Conservation (phyloP, 2,888 invertebrate species). For the Entomobrya multifasciata region DNA sequence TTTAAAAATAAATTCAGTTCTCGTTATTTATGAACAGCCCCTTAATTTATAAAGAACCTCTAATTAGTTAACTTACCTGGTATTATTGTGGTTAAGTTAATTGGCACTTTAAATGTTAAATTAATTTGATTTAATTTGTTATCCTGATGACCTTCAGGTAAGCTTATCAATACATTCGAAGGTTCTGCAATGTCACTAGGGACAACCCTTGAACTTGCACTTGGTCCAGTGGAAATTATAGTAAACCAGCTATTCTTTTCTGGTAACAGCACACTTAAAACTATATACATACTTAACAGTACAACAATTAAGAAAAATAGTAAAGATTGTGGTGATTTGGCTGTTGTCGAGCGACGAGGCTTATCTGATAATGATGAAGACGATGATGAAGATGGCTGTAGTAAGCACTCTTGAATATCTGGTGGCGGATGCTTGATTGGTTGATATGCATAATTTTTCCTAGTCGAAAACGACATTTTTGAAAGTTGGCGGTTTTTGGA, state of each 20-base stretch:
- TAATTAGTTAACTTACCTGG: neutral
- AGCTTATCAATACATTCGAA: too few relatives aligned
- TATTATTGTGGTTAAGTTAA: too few relatives aligned
- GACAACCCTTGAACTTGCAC: too few relatives aligned
- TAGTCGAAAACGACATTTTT: too few relatives aligned
- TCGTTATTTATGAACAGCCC: too few relatives aligned
- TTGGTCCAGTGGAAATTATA: neutral
- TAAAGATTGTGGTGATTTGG: neutral
- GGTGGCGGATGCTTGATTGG: neutral
- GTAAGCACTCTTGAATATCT: neutral
- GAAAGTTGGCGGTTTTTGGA: too few relatives aligned
- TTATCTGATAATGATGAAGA: neutral
- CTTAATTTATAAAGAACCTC: too few relatives aligned
- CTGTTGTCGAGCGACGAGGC: neutral
- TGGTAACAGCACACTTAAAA: conserved; percentile 9
- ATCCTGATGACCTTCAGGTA: too few relatives aligned
- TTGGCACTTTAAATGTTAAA: neutral
- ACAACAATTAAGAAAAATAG: conserved; percentile 17
- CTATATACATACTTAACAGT: conserved; percentile 17
- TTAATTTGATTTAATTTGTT: too few relatives aligned
- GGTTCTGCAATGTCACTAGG: too few relatives aligned
- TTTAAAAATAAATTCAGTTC: neutral
- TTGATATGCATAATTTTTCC: neutral
- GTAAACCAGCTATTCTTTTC: neutral
- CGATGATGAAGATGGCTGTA: neutral